Conservation (phyloP, 2,113 vertebrate species). For the Euleptes europaea region DNA sequence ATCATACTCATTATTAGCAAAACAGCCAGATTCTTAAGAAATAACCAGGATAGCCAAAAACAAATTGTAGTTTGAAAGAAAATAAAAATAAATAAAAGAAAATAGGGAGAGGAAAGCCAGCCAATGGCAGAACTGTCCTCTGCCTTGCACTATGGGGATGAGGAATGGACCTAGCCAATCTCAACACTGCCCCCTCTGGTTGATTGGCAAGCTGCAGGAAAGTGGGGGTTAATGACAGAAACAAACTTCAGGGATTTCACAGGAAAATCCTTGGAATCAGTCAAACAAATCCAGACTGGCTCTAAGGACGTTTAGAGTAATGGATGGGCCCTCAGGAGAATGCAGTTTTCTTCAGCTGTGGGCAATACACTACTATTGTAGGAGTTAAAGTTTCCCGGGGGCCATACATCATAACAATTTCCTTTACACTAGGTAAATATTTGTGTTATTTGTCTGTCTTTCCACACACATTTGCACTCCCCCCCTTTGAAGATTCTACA, state of each 20-base stretch:
- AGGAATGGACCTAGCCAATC: background rate
- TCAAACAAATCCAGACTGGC: constrained; percentile 20
- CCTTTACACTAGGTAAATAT: constrained; percentile 49
- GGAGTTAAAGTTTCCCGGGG: background rate
- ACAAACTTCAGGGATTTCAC: constrained; percentile 29
- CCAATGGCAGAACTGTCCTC: accelerated
- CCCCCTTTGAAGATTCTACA: constrained; percentile 57
- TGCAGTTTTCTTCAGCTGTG: background rate
- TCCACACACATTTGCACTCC: constrained; percentile 25
- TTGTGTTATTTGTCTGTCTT: constrained; percentile 34
- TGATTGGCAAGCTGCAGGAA: background rate
- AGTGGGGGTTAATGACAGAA: constrained; percentile 22
- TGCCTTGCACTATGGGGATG: background rate
- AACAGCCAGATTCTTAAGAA: background rate
- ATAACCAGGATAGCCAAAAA: background rate
- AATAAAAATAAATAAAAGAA: background rate
- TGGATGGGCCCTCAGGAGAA: constrained; percentile 11
- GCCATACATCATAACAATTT: background rate
- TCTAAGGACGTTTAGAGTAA: constrained; percentile 13
- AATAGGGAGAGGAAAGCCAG: background rate
- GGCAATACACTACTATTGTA: background rate
- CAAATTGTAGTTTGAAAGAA: background rate
- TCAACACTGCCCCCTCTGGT: background rate
- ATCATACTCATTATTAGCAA: background rate
- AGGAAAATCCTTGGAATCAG: constrained; percentile 39